Percentiles rank a stretch among this genome's conserved stretches.
phyloP scores from a whole-genome alignment of 2,888 invertebrate genomes.

The Anodontia alba region DNA sequence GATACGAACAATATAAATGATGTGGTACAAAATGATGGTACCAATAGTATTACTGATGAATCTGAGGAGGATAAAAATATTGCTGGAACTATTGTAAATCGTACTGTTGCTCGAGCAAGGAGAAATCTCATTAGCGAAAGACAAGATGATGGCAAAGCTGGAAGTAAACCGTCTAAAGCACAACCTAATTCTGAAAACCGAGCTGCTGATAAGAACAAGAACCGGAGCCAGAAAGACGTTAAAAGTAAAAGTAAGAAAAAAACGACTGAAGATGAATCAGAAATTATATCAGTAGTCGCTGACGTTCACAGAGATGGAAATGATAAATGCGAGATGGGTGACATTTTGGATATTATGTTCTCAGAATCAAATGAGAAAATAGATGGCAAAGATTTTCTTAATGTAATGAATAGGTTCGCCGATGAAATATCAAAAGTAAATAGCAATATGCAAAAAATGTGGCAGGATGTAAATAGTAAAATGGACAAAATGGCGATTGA shows the following conservation, averaged over 20 bases:
- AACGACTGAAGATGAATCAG: not conserved
- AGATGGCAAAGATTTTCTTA: not conserved
- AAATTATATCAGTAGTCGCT: not conserved
- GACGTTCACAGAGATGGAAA: not conserved
- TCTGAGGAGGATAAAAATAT: too few species aligned
- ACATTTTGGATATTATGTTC: not conserved
- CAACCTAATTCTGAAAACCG: too few species aligned
- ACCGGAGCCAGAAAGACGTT: too few species aligned
- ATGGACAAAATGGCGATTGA: not conserved
- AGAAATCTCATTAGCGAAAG: too few species aligned
- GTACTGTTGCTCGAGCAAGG: too few species aligned
- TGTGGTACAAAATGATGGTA: too few species aligned
- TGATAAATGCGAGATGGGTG: not conserved
- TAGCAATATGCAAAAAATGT: not conserved
- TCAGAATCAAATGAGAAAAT: slow-evolving; percentile 3
- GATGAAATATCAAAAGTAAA: slow-evolving; percentile 7
- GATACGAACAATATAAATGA: too few species aligned
- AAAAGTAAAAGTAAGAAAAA: slow-evolving; percentile 9
- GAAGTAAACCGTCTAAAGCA: too few species aligned
- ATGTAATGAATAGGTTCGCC: slow-evolving; percentile 7
- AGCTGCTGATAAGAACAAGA: too few species aligned
- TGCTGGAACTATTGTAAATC: too few species aligned
- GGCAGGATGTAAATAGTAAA: not conserved
- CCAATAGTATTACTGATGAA: too few species aligned
- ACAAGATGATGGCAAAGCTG: too few species aligned